Evolutionary conservation across 2,797 vertebrate species (phyloP), one percentile per base, ranked within the genome.

Genomic region (Myripristis murdjan): DNA sequence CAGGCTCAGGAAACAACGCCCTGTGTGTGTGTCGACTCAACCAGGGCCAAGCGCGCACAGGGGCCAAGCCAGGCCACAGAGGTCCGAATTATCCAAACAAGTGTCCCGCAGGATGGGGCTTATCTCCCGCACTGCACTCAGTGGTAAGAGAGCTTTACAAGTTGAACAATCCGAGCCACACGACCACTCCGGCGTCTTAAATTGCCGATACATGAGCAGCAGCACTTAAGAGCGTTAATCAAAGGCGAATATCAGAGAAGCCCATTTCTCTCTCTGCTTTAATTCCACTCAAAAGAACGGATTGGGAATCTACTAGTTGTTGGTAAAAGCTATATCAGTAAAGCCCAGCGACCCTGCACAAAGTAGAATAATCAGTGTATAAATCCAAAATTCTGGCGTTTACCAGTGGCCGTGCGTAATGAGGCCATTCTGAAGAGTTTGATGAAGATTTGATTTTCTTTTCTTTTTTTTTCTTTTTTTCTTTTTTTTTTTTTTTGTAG

Each of bases 1-100:
- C 89, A 92, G 74, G 73, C 54, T 88, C 89, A 93, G 94, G 93
- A 95, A 95, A 92, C 85, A 90, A 91, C 91, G 93, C 92, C 90
- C 91, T n/a, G n/a, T 89, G 83, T 52, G 74, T 71, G 74, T 46
- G 70, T 69, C 70, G 83, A 91, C 87, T 90, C 82, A 91, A 59
- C 75, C 54, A 51, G 78, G 81, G 87, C 87, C 90, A 91, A 82
- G 62, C 53, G 74, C 81, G 54, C 79, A 76, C 71, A 85, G 65
- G 83, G 79, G 60, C 71, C 66, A 74, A 68, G 79, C 53, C 58
- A 68, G 71, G 64, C 75, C 85, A 60, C 73, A 67, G 49, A 81
- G 83, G 79, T 87, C 79, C 65, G 26, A 52, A 12, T 72, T 87
- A 77, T 90, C 74, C 84, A 92, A 92, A 93, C 87, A 89, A 60